phyloP scores from a whole-genome alignment of 2,797 vertebrate species.

The Masticophis lateralis region DNA sequence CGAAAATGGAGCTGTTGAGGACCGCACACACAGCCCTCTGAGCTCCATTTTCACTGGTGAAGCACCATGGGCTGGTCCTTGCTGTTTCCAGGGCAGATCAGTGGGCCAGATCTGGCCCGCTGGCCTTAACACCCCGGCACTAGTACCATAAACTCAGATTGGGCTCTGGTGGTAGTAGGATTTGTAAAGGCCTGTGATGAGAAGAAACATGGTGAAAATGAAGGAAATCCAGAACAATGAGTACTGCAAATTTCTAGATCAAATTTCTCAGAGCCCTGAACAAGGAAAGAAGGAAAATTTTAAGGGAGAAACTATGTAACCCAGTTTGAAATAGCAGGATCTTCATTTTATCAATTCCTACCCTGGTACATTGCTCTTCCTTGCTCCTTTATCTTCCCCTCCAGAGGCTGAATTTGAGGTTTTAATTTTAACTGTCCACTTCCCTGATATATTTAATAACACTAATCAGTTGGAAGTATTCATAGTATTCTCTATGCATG shows the following conservation, averaged over 20 bases:
- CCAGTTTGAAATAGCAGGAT: background rate
- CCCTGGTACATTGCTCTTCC: background rate
- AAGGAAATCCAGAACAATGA: background rate
- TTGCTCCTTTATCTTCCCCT: background rate
- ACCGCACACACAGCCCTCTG: fast-evolving
- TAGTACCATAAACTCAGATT: background rate
- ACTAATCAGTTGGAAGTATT: background rate
- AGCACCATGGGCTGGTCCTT: too few species aligned
- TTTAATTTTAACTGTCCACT: background rate
- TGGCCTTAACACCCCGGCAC: too few species aligned
- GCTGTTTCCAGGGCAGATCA: too few species aligned
- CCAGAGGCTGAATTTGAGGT: background rate
- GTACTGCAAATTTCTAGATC: background rate
- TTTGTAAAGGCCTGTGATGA: background rate
- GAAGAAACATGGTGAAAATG: background rate
- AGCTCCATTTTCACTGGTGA: too few species aligned
- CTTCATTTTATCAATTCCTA: background rate
- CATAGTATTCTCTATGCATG: background rate
- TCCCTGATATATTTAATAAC: background rate
- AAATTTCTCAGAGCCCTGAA: background rate
- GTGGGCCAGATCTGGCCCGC: too few species aligned
- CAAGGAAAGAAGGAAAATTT: background rate
- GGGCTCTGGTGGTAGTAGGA: background rate
- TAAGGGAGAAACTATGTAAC: background rate
- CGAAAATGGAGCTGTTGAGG: too few species aligned